phyloP scores from a whole-genome alignment of 2,888 invertebrate species.

The Cantharis nigra region DNA sequence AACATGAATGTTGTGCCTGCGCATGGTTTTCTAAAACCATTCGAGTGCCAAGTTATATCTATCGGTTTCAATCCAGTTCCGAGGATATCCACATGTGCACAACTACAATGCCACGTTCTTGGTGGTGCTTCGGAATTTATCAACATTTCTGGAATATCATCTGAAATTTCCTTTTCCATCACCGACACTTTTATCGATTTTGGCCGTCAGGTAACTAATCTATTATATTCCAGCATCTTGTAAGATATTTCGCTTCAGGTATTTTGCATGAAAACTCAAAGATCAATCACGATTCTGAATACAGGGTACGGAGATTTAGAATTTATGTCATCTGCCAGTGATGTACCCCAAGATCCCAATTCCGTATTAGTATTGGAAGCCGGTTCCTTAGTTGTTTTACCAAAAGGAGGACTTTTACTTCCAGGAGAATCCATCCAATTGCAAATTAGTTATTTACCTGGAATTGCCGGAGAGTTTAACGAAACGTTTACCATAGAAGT shows the following conservation, averaged over 20 bases:
- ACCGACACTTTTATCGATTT: conserved; percentile 53
- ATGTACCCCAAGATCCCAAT: conserved; percentile 50
- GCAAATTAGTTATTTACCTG: conserved; percentile 59
- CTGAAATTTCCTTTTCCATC: conserved; percentile 59
- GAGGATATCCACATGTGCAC: conserved; percentile 57
- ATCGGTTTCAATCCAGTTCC: conserved; percentile 57
- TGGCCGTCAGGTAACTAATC: conserved; percentile 49
- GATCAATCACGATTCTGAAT: conserved; percentile 56
- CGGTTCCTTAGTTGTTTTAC: conserved; percentile 57
- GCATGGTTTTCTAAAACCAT: conserved; percentile 59
- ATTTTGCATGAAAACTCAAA: conserved; percentile 49
- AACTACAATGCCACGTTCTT: conserved; percentile 59
- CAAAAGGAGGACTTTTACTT: conserved; percentile 54
- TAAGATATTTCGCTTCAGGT: conserved; percentile 40
- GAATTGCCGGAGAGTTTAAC: conserved; percentile 61
- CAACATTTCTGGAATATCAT: conserved; percentile 58
- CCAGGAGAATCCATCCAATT: conserved; percentile 55
- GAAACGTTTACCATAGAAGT: conserved; percentile 53
- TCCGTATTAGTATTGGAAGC: conserved; percentile 54
- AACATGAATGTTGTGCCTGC: conserved; percentile 53
- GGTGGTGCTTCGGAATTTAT: conserved; percentile 63
- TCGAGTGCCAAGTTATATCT: conserved; percentile 58
- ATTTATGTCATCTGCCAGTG: conserved; percentile 57
- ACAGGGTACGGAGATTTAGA: conserved; percentile 57
- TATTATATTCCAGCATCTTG: background rate